A percentile compares a stretch with the other conserved stretches of the same genome.
These are phyloP conservation scores for Zaprionus vittiger DNA, from an alignment of 1,140 invertebrate genomes.

Conservation along the genomic window DNA sequence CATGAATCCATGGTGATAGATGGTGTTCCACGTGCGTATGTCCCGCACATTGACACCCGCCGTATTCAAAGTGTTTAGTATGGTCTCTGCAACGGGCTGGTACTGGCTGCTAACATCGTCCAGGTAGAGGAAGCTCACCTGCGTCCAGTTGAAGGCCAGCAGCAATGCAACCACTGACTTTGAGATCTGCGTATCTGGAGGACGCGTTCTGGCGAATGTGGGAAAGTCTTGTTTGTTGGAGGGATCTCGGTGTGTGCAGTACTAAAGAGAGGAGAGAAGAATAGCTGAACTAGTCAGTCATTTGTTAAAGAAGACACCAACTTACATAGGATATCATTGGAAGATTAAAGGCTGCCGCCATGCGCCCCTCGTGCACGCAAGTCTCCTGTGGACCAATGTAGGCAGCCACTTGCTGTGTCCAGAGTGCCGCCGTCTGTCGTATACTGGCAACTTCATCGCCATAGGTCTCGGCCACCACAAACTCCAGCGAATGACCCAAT, in stretches of 20 bases:
- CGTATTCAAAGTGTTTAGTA: slow-evolving; percentile 88
- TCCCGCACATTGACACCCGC: slow-evolving; percentile 89
- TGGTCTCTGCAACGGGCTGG: slow-evolving; percentile 89
- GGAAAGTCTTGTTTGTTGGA: slow-evolving; percentile 95
- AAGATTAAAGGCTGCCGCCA: slow-evolving; percentile 98
- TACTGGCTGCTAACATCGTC: slow-evolving; percentile 89
- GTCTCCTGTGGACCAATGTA: slow-evolving; percentile 98
- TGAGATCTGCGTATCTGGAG: slow-evolving; percentile 96
- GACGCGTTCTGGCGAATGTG: slow-evolving; percentile 96
- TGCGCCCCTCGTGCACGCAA: slow-evolving; percentile 96
- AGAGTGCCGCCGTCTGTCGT: slow-evolving; percentile 92
- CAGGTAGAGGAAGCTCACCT: slow-evolving; percentile 89
- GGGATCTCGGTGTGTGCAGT: slow-evolving; percentile 93
- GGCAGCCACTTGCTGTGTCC: slow-evolving; percentile 93
- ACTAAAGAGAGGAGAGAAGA: slow-evolving; percentile 86
- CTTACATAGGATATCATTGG: slow-evolving; percentile 93
- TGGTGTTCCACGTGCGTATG: slow-evolving; percentile 89
- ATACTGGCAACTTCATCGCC: slow-evolving; percentile 95
- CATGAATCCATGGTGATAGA: slow-evolving; percentile 90
- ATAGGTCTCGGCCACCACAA: slow-evolving; percentile 95
- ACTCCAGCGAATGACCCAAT: slow-evolving; percentile 90
- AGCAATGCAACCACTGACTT: slow-evolving; percentile 93
- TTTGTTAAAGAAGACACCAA: slow-evolving; percentile 27
- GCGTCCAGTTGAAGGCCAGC: slow-evolving; percentile 92
- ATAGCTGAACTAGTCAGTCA: not conserved